These are phyloP conservation scores for Syngnathus rostellatus DNA, from an alignment of 2,797 vertebrate species.

Conservation along the genomic window DNA sequence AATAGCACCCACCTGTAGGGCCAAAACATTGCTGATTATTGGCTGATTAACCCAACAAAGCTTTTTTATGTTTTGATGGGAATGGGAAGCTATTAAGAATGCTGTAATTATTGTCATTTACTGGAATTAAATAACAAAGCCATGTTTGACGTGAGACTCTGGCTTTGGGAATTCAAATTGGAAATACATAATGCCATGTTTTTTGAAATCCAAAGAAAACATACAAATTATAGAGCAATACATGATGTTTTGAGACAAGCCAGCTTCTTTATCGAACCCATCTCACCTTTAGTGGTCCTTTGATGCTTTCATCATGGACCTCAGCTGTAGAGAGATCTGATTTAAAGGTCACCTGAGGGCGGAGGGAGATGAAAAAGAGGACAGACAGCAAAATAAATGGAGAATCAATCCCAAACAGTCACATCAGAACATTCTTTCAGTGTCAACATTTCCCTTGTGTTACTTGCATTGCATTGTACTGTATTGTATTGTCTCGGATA, in stretches of 20 bases:
- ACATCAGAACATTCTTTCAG: not conserved
- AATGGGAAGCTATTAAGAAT: not conserved
- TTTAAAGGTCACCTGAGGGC: constrained; percentile 74
- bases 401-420: constrained; percentile 26
- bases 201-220: not conserved
- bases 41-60: constrained; percentile 3
- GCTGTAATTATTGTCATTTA: not conserved
- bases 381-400: constrained; percentile 40
- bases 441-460: not conserved
- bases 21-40: constrained; percentile 22
- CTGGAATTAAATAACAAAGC: not conserved
- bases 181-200: not conserved
- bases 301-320: constrained; percentile 77
- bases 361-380: constrained; percentile 14
- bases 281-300: constrained; percentile 73
- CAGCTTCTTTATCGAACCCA: constrained; percentile 6
- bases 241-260: not conserved
- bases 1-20: constrained; percentile 68
- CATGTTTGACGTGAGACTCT: not conserved
- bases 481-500: not conserved
- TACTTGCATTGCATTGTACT: not conserved
- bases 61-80: not conserved
- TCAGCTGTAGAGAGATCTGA: constrained; percentile 70
- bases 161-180: not conserved
- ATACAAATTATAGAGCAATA: not conserved